These are phyloP conservation scores for Seriola dumerili DNA, from an alignment of 2,113 vertebrate species.

Conservation along the genomic window DNA sequence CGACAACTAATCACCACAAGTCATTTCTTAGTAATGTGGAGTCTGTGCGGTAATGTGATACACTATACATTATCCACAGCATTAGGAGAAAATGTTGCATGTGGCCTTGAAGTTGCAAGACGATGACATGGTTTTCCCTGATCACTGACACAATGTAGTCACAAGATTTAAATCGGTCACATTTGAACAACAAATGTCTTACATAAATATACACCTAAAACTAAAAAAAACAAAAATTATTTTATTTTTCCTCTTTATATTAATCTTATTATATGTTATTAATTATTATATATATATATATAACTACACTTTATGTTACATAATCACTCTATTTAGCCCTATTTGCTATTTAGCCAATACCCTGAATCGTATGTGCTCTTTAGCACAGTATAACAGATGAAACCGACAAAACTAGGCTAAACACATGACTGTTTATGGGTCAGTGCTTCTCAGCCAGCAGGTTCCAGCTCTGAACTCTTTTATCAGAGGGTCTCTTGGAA, in stretches of 20 bases:
- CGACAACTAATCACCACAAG: not conserved
- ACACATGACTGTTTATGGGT: constrained; percentile 33
- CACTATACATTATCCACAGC: not conserved
- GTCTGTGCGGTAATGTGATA: not conserved
- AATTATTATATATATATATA: too few species aligned
- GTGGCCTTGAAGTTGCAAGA: not conserved
- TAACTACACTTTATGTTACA: too few species aligned
- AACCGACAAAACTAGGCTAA: constrained; percentile 32
- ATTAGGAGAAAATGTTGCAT: not conserved
- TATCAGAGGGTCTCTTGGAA: constrained; percentile 43
- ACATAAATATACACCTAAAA: not conserved
- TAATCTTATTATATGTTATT: too few species aligned
- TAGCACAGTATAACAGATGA: not conserved
- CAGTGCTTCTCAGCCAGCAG: constrained; percentile 20
- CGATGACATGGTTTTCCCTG: not conserved
- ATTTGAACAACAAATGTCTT: not conserved
- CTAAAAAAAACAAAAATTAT: too few species aligned
- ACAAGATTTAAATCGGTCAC: not conserved
- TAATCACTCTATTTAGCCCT: too few species aligned
- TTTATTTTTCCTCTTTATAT: too few species aligned
- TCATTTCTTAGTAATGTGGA: not conserved
- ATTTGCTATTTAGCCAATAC: not conserved
- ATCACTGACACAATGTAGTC: not conserved
- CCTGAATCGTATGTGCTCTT: not conserved
- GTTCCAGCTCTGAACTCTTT: not conserved